Base-by-base conservation (phyloP, 2,113 vertebrate species). In the Piaya cayana region DNA sequence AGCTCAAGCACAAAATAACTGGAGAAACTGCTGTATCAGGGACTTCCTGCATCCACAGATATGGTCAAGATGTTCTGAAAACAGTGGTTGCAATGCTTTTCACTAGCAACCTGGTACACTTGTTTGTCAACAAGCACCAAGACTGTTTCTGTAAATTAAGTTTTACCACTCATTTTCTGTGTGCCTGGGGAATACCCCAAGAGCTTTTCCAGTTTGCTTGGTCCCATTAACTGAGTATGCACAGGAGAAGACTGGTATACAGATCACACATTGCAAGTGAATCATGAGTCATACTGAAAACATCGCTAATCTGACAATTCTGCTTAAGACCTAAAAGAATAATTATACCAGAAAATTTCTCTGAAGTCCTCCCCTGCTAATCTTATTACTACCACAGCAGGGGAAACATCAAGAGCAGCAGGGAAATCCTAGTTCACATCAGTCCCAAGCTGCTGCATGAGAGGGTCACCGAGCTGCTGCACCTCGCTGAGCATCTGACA, bases 1-100 rank as follows among this genome's bases (percentile, higher is more conserved):
- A 96, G 95, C 82, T 82, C 82, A 94, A 91, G 90, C 63, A 78
- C 84, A 95, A 95, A 96, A 85, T 85, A 96, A 95, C 84, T 85
- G 65, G 43, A 79, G 52, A 91, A 96, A 80, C 36, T 72, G 82
- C 92, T 76, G 1, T 36, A 89, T 85, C 58, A 87, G 84, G 82
- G 92, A 55, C 58, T 71, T 52, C 26, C 42, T 6, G 8, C 69
- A 55, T 50, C 63, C 64, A 52, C 0, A 94, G 47, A 63, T 84
- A 92, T 14, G 12, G 59, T 23, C 26, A 93, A 89, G n/a, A 78
- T 12, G 45, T 82, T 75, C 74, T 76, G 74, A 89, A 81, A 91
- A 56, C 65, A 56, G 78, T 1, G 11, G 39, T 2, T 58, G 29
- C 25, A 49, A 50, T 11, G 45, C 45, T 62, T 84, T 92, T 42